Evolutionary conservation across 2,888 invertebrate genomes (phyloP), one percentile per base, ranked within the genome.

Genomic region (Stenichneumon culpator): DNA sequence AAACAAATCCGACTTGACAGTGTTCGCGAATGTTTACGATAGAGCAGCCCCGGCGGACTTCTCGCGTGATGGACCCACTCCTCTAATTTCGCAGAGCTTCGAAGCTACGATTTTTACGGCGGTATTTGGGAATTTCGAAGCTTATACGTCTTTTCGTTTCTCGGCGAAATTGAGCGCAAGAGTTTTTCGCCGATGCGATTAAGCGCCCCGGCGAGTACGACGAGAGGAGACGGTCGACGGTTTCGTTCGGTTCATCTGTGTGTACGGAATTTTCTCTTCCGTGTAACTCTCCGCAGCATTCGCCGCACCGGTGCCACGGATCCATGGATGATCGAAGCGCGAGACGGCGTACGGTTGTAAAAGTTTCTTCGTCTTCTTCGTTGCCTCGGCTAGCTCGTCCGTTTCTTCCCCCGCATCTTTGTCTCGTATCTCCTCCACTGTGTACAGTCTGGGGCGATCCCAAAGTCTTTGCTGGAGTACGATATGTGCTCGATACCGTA

Each of bases 271-370:
- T 14, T 79, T 32, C 60, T 57, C 39, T 69, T 25, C 52, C 16
- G 65, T 84, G 79, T 79, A 72, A 50, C 60, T 47, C 52, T 52
- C 69, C 36, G 50, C 72, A 50, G 47, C 11, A 32, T 32, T 25
- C 74, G 32, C 25, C 47, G 32, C 25, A 68, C 65, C 65, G 57
- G 44, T 14, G 73, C 74, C 72, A 25, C 79, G 74, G 70, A 73
- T 81, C 79, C 82, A 75, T 75, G 69, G 82, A 68, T 86, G 77
- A 86, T 82, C 85, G 79, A 80, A 86, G 67, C 79, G 50, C 79
- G 75, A 72, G 77, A 60, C 79, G 72, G 14, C 57, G 47, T 79
- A 44, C 52, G 84, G 85, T 44, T 82, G 82, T 82, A 82, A 85
- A 79, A 82, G 72, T 73, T 85, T 68, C 47, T 52, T 67, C 72